Conservation (phyloP, 2,113 vertebrate species). For the Corydoras maculifer region DNA sequence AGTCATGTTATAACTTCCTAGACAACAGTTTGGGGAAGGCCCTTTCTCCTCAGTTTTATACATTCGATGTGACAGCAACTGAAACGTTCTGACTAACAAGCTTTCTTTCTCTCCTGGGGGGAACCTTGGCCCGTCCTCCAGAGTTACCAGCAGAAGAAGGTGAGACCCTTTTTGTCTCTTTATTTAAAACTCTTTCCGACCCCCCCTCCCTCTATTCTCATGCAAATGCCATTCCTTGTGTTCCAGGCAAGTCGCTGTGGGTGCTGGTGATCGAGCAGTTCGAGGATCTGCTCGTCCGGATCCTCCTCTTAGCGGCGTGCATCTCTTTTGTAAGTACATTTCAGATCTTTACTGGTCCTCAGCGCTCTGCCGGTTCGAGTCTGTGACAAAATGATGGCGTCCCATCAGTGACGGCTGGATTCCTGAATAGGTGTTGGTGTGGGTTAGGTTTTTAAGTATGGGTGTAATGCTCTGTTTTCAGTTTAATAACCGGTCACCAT, state of each 20-base stretch:
- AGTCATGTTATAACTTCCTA: no score
- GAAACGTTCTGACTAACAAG: not conserved
- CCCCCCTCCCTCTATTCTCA: not conserved
- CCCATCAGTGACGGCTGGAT: no score
- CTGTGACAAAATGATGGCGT: no score
- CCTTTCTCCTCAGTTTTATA: no score
- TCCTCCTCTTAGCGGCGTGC: conserved; percentile 94
- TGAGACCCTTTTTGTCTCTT: conserved; percentile 43
- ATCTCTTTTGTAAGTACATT: conserved; percentile 95
- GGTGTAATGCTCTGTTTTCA: no score
- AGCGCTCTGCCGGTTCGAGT: no score
- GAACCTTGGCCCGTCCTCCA: conserved; percentile 59
- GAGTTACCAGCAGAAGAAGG: conserved; percentile 95
- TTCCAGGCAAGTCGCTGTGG: conserved; percentile 89
- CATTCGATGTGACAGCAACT: no score
- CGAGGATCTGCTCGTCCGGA: conserved; percentile 95
- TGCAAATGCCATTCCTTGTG: conserved; percentile 16
- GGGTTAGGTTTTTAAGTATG: no score
- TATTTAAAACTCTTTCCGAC: not conserved
- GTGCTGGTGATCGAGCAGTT: conserved; percentile 95
- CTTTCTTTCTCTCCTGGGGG: conserved; percentile 36
- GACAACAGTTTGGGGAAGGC: no score
- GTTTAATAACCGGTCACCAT: no score
- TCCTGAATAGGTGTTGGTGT: no score
- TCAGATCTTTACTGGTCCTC: no score